Evolutionary conservation across 1,140 invertebrate species (phyloP), one percentile per base, ranked within the genome.

Genomic region (Drosophila suzukii): DNA sequence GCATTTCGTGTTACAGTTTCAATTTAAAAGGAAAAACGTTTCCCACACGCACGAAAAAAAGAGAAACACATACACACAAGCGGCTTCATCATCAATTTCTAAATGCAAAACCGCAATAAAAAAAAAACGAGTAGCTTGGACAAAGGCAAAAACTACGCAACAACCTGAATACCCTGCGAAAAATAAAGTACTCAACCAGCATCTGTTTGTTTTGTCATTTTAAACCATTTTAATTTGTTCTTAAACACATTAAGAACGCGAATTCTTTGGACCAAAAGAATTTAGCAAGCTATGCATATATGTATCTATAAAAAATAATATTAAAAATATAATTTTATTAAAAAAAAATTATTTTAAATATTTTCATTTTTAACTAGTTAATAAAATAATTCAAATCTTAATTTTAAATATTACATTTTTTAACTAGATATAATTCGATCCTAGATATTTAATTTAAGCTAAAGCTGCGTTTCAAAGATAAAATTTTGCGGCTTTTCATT

Each of bases 31-130:
- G 65, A 86, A 85, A 76, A 81, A 86, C 66, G 62, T 84, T 84
- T 65, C 78, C 62, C 78, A 81, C 78, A 81, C 74, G 55, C 61
- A 77, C 73, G 15, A 62, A 44, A 32, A 30, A 27, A 46, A 10
- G 8, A 34, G 2, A 32, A 13, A 11, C 15, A 51, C n/a, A 27
- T 11, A 50, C 44, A 53, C 32, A 66, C 60, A 73, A 74, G 74
- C 39, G 63, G 57, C 58, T 78, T 81, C 78, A 86, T 86, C 82
- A 86, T 75, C 83, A 86, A 85, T 85, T 85, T 85, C 82, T 75
- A 81, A 85, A 85, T 86, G 82, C 82, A 85, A 86, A 84, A 85
- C 81, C 81, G 81, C 81, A 84, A 85, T 84, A 84, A 84, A 85
- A 84, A 67, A 61, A 54, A 63, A 72, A 59, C 12, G 13, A 50